Evolutionary conservation across 1,140 invertebrate species (phyloP), one percentile per base, ranked within the genome.

Genomic region (Cherax quadricarinatus): DNA sequence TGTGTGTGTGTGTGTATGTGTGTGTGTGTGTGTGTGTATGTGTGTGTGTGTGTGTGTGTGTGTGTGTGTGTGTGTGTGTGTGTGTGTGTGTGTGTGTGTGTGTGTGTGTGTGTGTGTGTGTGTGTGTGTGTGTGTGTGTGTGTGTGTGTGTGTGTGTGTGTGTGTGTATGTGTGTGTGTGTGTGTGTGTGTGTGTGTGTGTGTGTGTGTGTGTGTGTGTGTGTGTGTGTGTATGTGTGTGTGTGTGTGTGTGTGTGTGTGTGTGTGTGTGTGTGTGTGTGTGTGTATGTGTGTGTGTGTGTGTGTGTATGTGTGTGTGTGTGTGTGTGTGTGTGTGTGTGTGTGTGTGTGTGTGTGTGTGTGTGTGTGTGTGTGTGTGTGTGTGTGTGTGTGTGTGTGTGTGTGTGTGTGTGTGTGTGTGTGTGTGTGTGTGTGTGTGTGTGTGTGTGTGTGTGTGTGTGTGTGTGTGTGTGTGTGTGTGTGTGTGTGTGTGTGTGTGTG

Each of bases 401-500:
- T 66, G 62, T 10, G 62, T 66, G 62, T 10, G 62, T 66, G 62
- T 10, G 62, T 66, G 62, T 10, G 62, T 66, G 62, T 10, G 62
- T 66, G 62, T 10, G 62, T 66, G 62, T 10, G 62, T 66, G 62
- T 10, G 62, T 66, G 62, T 10, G 62, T 66, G 62, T 16, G 78
- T 81, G 80, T 51, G 80, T 81, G 80, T 16, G 78, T 79, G 80
- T 51, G 80, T 81, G 80, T 81, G 80, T 79, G 80, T 81, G 80
- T 51, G 80, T 81, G 80, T 81, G 80, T 81, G 80, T 81, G 80
- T 18, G 41, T 81, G 80, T 82, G 80, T 53, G 80, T 82, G 80
- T 2, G 79, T 80, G 79, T 66, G 62, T 66, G 62, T 66, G 62
- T 10, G 62, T 66, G 78, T 79, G 78, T 80, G 79, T 80, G 79